Evolutionary conservation across 2,888 invertebrate genomes (phyloP).

Genomic region (Drosophila fungiperda): DNA sequence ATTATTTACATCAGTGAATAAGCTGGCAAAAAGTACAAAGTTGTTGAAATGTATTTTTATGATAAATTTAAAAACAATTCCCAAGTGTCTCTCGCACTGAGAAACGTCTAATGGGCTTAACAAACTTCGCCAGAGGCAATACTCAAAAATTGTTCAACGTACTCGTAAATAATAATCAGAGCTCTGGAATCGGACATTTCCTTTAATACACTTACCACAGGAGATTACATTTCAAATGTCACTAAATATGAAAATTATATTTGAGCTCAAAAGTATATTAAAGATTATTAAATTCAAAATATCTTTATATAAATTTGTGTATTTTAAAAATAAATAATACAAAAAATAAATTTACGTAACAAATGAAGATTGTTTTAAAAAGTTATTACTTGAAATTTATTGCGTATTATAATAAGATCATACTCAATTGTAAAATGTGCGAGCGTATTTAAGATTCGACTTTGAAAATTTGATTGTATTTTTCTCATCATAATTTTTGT

Average conservation of each 20-base stretch:
- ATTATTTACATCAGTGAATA: constrained; percentile 18
- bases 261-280: background rate
- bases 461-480: background rate
- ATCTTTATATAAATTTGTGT: background rate
- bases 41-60: constrained; percentile 58
- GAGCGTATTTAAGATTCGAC: constrained; percentile 15
- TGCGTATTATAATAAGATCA: background rate
- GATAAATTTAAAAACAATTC: constrained; percentile 72
- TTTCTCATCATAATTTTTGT: constrained; percentile 2
- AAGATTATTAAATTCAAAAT: background rate
- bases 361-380: no score
- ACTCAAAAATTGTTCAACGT: constrained; percentile 47
- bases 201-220: background rate
- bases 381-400: no score
- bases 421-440: background rate
- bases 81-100: constrained; percentile 38
- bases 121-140: constrained; percentile 41
- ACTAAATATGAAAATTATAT: background rate
- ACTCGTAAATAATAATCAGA: constrained; percentile 69
- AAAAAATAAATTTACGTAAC: background rate
- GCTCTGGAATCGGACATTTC: constrained; percentile 17
- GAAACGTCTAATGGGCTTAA: constrained; percentile 45
- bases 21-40: constrained; percentile 36
- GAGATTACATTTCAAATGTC: background rate
- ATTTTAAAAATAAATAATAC: background rate